Percentiles rank a stretch among this genome's conserved stretches.
Evolutionary conservation across 2,113 vertebrate species (phyloP).

Genomic region (Cololabis saira): DNA sequence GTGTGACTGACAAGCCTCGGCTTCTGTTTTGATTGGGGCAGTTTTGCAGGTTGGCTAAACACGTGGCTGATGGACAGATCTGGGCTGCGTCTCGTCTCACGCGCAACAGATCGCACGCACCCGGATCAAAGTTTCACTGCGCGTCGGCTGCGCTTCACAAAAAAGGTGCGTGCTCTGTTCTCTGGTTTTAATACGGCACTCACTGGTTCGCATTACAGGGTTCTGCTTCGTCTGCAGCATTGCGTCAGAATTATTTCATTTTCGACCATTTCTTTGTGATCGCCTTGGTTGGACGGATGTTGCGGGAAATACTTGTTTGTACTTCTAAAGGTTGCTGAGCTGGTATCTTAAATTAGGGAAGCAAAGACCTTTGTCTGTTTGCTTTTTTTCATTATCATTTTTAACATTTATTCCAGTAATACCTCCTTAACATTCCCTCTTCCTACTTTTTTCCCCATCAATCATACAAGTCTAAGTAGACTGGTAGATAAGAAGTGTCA

Average conservation of each 20-base stretch:
- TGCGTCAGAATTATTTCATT: slow-evolving; percentile 30
- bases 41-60: slow-evolving; percentile 60
- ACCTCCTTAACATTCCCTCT: slow-evolving; percentile 5
- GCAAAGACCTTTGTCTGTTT: slow-evolving; percentile 55
- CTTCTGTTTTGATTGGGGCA: slow-evolving; percentile 61
- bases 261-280: slow-evolving; percentile 27
- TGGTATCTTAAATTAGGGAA: slow-evolving; percentile 70
- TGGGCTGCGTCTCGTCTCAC: slow-evolving; percentile 44
- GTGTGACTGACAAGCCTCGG: slow-evolving; percentile 76
- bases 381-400: slow-evolving; percentile 18
- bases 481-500: slow-evolving; percentile 38
- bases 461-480: slow-evolving; percentile 34
- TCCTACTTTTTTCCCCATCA: slow-evolving; percentile 16
- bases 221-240: not conserved
- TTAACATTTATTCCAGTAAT: slow-evolving; percentile 33
- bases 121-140: slow-evolving; percentile 37
- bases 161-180: slow-evolving; percentile 16
- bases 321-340: slow-evolving; percentile 60
- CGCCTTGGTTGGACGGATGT: slow-evolving; percentile 53
- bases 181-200: not conserved
- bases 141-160: not conserved
- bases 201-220: slow-evolving; percentile 2
- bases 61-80: slow-evolving; percentile 64
- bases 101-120: not conserved
- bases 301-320: slow-evolving; percentile 46